phyloP scores from a whole-genome alignment of 2,113 vertebrate genomes.

The Orthonyx spaldingii region DNA sequence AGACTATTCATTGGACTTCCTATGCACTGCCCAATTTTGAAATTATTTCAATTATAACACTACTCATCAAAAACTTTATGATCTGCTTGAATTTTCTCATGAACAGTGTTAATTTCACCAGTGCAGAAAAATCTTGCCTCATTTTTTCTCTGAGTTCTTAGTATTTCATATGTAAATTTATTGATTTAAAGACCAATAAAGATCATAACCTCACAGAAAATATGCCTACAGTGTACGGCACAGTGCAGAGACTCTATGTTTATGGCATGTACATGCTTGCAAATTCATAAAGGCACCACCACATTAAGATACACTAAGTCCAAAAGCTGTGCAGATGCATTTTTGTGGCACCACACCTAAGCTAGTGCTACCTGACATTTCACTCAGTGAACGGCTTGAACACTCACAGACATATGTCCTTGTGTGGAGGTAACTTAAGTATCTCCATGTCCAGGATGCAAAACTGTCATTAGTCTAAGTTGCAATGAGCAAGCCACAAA shows the following conservation, averaged over 20 bases:
- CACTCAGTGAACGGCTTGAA: background rate
- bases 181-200: background rate
- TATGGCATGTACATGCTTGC: background rate
- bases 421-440: background rate
- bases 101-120: background rate
- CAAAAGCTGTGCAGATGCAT: background rate
- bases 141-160: background rate
- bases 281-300: background rate
- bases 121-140: background rate
- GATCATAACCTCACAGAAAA: background rate
- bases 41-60: background rate
- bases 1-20: background rate
- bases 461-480: background rate
- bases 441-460: background rate
- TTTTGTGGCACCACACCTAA: background rate
- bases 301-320: background rate
- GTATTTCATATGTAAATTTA: background rate
- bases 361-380: background rate
- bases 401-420: background rate
- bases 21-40: background rate
- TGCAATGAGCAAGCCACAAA: background rate
- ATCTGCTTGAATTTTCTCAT: background rate
- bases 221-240: background rate
- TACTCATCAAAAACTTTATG: background rate
- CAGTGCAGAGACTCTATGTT: background rate